These are phyloP conservation scores for Pecten maximus DNA, from an alignment of 2,888 invertebrate genomes.

Conservation along the genomic window DNA sequence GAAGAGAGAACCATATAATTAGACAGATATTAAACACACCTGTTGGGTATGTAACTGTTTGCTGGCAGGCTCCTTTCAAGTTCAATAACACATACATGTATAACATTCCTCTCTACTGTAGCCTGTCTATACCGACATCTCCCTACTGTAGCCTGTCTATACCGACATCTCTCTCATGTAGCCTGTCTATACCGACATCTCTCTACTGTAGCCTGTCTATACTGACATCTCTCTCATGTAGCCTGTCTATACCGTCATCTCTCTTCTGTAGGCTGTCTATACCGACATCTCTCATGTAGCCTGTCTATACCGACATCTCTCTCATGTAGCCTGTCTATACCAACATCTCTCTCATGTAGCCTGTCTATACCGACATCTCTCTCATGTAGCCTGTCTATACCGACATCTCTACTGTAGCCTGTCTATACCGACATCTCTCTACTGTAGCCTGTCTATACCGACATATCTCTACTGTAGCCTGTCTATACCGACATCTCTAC, in stretches of 20 bases:
- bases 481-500: background rate
- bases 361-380: too few relatives aligned
- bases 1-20: too few relatives aligned
- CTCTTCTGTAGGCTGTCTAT: background rate
- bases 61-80: too few relatives aligned
- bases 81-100: too few relatives aligned
- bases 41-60: background rate
- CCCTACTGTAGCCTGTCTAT: background rate
- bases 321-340: too few relatives aligned
- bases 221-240: too few relatives aligned
- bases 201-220: background rate
- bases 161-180: background rate
- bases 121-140: background rate
- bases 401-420: background rate
- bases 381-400: background rate
- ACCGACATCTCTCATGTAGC: background rate
- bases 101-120: too few relatives aligned
- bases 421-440: too few relatives aligned
- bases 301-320: background rate
- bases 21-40: too few relatives aligned
- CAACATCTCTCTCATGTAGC: background rate
- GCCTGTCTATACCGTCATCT: too few relatives aligned
- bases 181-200: background rate
- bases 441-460: too few relatives aligned
- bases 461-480: background rate